Evolutionary conservation across 2,797 vertebrate species (phyloP), one percentile per base, ranked within the genome.

Genomic region (Aulostomus chinensis): DNA sequence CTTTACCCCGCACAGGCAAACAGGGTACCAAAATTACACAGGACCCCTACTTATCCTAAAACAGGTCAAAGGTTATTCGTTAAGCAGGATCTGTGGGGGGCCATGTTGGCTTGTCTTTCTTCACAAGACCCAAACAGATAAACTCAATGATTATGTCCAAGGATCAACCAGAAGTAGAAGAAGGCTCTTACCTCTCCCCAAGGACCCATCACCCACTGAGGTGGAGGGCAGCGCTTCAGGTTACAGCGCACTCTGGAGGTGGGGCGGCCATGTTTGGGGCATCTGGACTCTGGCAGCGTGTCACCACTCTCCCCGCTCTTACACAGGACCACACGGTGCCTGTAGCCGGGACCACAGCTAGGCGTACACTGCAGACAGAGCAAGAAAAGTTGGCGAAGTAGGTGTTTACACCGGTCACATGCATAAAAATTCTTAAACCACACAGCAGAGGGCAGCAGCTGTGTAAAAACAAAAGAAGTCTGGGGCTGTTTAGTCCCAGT

Each of bases 171-270:
- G 55, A 49, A 28, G 13, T 7, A 1, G 18, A 4, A 8, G n/a
- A n/a, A n/a, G 33, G 25, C 9, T 31, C 84, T 68, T 86, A 98
- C 97, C 93, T 98, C 95, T 73, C 94, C 93, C 97, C 97, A 99
- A 22, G 96, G 94, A 17, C 97, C 93, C 0, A 81, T 81, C 71
- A 96, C 89, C 97, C 97, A 99, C 68, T 93, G 94, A 0, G 97
- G 92, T 0, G 94, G 94, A 1, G 96, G 97, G 74, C 97, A 99
- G 48, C 95, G 94, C 70, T 96, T 93, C 60, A 98, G 87, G 85
- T 95, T 97, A 85, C 97, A 99, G 74, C 96, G 93, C 85, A 99
- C 93, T 78, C 93, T 95, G 80, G 90, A 92, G 8, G 94, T 95
- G 14, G 96, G 97, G 7, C 95, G 94, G 76, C 90, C 66, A 0